Evolutionary conservation across 2,888 invertebrate species (phyloP).

Genomic region (Camponotus fellah): DNA sequence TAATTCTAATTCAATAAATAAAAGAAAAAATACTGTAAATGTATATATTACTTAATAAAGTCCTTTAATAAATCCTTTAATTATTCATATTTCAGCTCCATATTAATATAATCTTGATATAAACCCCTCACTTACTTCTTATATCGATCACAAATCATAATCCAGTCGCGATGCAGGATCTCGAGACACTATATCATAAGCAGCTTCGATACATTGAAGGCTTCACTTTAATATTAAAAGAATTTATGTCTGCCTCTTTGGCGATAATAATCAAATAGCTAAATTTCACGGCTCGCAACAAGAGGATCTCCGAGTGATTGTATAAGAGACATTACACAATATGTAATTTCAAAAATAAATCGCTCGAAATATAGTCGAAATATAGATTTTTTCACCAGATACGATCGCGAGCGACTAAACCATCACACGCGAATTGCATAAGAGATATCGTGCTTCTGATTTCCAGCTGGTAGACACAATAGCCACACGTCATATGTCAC

Average conservation of each 20-base stretch:
- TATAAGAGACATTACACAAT: too few relatives aligned
- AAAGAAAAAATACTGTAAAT: neutral
- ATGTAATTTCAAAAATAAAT: slow-evolving; percentile 1
- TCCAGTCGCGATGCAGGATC: neutral
- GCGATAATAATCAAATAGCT: neutral
- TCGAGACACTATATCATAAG: neutral
- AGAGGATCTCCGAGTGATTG: too few relatives aligned
- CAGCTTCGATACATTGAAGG: neutral
- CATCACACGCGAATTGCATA: slow-evolving; percentile 39
- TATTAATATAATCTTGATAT: neutral
- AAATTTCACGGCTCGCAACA: neutral
- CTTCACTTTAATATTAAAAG: neutral
- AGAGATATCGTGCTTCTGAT: slow-evolving; percentile 39
- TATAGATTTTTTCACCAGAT: neutral
- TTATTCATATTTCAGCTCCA: neutral
- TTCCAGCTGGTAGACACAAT: slow-evolving; percentile 42
- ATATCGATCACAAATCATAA: slow-evolving; percentile 35
- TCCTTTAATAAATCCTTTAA: neutral
- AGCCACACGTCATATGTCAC: neutral
- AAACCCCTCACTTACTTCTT: slow-evolving; percentile 17
- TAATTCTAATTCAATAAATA: neutral
- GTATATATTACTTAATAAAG: neutral
- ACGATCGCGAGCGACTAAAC: slow-evolving; percentile 11
- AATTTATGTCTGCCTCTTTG: neutral
- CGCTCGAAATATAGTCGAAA: neutral